Evolutionary conservation across 2,888 invertebrate genomes (phyloP), one percentile per base, ranked within the genome.

Genomic region (Xylophagus ater): DNA sequence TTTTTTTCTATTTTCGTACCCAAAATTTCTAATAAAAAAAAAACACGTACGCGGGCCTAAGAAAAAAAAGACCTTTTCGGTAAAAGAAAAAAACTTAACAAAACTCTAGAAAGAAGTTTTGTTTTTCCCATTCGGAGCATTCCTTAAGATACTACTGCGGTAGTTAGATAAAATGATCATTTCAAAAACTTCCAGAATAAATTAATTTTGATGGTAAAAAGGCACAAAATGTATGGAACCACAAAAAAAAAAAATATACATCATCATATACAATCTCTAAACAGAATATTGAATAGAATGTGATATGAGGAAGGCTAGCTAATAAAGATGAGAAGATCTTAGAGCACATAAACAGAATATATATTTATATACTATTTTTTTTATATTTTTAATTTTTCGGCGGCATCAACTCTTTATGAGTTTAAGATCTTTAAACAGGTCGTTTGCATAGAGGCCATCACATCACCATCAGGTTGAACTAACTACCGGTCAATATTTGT

Each of bases 401-500:
- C 42, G 41, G 41, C 41, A 44, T 38, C 43, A 20, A n/a, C 38
- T 44, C 41, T 44, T 6, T 9, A 37, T 35, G 38, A 31, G 37
- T 41, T 37, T 41, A 32, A 36, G 38, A 37, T 44, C 41, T 38
- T 41, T 38, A 44, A 44, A 41, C 40, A 43, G 40, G 37, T 40
- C 43, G 43, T 43, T 43, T 43, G 40, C 43, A 44, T 41, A 44
- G 44, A n/a, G n/a, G n/a, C n/a, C n/a, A n/a, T n/a, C n/a, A n/a
- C n/a, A n/a, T n/a, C n/a, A 12, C 41, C 38, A 37, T 32, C 38
- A 33, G 34, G 32, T 26, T 20, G 32, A 23, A 37, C 34, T 25
- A 32, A 43, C 40, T 40, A 35, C 41, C 33, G 33, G 39, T 42
- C 42, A 44, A 44, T 44, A 44, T 44, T 44, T 44, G 44, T 44